Conservation (phyloP, 2,113 vertebrate species). For the Brachirus orientalis region DNA sequence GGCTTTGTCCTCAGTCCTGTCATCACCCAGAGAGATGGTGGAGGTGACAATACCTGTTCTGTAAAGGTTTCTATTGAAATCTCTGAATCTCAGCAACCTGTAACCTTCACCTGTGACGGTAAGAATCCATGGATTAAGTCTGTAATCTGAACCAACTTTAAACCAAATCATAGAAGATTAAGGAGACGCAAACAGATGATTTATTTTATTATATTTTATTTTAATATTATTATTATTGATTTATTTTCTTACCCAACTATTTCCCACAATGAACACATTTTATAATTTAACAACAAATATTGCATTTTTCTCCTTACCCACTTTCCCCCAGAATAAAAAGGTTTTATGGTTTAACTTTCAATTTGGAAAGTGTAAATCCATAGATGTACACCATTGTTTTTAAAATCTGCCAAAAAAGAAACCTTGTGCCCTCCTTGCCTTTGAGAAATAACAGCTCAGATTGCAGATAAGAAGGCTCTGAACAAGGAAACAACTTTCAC, state of each 20-base stretch:
- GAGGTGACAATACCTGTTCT: constrained; percentile 88
- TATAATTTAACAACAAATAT: too few species aligned
- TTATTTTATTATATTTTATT: too few species aligned
- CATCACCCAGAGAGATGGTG: constrained; percentile 86
- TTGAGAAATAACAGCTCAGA: constrained; percentile 41
- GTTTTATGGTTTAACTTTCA: background rate
- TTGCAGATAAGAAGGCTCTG: constrained; percentile 50
- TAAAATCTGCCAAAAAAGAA: constrained; percentile 4
- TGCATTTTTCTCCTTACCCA: too few species aligned
- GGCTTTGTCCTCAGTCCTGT: constrained; percentile 93
- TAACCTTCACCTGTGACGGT: constrained; percentile 99
- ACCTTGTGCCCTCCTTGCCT: constrained; percentile 20
- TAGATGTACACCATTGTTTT: background rate
- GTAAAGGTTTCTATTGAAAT: constrained; percentile 98
- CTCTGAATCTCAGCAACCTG: constrained; percentile 92
- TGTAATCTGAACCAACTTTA: background rate
- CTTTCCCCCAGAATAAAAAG: background rate
- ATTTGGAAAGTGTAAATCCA: background rate
- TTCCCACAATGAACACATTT: too few species aligned
- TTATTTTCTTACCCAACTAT: too few species aligned
- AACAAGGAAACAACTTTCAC: constrained; percentile 49
- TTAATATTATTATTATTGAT: too few species aligned
- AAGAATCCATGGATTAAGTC: constrained; percentile 44
- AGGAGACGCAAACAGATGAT: too few species aligned
- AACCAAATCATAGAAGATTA: background rate